Evolutionary conservation across 2,113 vertebrate genomes (phyloP).

Genomic region (Tympanuchus pallidicinctus): DNA sequence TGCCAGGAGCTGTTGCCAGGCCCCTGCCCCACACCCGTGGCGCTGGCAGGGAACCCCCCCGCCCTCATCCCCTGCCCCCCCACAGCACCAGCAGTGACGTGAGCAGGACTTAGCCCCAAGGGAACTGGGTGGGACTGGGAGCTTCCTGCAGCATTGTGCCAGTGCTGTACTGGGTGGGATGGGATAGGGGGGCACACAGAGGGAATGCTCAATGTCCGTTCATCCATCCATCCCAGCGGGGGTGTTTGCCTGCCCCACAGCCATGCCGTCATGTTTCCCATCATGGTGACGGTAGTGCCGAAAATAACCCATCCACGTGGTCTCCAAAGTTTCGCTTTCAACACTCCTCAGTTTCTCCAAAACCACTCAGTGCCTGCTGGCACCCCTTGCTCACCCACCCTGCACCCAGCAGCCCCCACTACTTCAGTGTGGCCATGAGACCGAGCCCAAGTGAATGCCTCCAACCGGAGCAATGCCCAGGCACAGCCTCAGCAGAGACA

Average conservation of each 20-base stretch:
- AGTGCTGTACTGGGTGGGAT: not conserved
- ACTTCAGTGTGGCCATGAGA: not conserved
- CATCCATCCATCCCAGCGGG: accelerated
- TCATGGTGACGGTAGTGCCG: accelerated
- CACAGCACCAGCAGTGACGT: accelerated
- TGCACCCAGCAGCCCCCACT: not conserved
- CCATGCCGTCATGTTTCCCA: accelerated
- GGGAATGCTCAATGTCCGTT: not conserved
- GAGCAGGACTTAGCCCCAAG: not conserved
- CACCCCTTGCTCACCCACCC: not conserved
- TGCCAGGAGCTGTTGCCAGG: slow-evolving; percentile 1
- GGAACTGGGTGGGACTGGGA: accelerated
- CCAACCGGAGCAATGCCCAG: not conserved
- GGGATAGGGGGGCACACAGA: not conserved
- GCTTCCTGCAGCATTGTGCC: not conserved
- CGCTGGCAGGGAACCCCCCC: not conserved
- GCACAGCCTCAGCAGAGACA: not conserved
- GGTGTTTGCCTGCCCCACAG: not conserved
- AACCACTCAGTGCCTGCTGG: not conserved
- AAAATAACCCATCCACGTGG: not conserved
- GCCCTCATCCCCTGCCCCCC: not conserved
- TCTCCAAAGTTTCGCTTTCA: not conserved
- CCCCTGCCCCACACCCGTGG: not conserved
- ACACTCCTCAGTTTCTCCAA: not conserved
- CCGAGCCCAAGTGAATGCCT: not conserved